A percentile compares a stretch with the other conserved stretches of the same genome.
Evolutionary conservation across 2,797 vertebrate species (phyloP).

Genomic region (Pogonophryne albipinna): DNA sequence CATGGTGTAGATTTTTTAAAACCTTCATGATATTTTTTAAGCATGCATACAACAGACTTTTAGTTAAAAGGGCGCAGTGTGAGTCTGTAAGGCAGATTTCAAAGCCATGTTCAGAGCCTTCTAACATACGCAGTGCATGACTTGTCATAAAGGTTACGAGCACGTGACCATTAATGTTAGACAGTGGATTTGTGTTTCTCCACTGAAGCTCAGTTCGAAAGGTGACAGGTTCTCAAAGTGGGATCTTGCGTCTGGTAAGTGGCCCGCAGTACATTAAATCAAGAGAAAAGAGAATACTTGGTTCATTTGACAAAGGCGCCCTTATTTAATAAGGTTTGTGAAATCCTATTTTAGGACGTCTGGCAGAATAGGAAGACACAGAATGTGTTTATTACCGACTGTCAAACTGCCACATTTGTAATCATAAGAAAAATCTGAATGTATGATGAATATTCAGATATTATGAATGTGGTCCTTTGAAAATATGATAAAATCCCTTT

Average conservation of each 20-base stretch:
- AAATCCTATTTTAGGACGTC: constrained; percentile 3
- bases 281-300: not conserved
- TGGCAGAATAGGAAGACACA: not conserved
- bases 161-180: constrained; percentile 41
- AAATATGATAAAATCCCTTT: constrained; percentile 9
- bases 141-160: constrained; percentile 48
- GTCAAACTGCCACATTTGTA: not conserved
- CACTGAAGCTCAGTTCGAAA: not conserved
- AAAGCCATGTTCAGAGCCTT: constrained; percentile 9
- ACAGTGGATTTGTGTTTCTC: constrained; percentile 10
- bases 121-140: constrained; percentile 29
- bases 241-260: constrained; percentile 1
- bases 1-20: not conserved
- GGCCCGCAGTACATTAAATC: not conserved
- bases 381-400: not conserved
- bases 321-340: constrained; percentile 42
- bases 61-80: not conserved
- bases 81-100: constrained; percentile 9
- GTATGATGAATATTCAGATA: not conserved
- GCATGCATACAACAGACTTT: not conserved
- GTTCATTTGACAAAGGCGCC: not conserved
- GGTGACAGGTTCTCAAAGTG: not conserved
- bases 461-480: not conserved
- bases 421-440: not conserved
- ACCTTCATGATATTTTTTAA: not conserved